phyloP scores from a whole-genome alignment of 2,797 vertebrate genomes.

The Limosa lapponica region DNA sequence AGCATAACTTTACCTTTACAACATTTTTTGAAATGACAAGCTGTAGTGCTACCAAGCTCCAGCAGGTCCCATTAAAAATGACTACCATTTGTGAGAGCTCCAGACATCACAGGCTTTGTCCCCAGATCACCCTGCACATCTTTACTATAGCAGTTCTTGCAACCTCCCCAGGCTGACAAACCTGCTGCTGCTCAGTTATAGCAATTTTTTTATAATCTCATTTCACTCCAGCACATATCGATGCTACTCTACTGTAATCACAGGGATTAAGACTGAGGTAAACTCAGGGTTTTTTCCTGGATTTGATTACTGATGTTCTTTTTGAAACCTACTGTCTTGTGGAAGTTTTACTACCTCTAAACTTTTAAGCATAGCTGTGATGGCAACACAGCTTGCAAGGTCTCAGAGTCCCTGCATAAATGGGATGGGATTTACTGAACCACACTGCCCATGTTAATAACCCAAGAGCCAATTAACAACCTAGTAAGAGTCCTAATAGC shows the following conservation, averaged over 20 bases:
- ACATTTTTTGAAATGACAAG: background rate
- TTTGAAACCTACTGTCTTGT: background rate
- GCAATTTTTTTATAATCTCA: background rate
- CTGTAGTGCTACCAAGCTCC: background rate
- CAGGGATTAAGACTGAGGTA: background rate
- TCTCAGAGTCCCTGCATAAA: background rate
- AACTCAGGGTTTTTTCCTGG: background rate
- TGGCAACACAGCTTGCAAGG: background rate
- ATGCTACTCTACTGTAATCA: background rate
- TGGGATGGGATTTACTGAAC: background rate
- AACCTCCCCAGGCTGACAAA: background rate
- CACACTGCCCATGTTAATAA: background rate
- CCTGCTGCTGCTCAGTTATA: background rate
- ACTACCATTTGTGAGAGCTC: background rate
- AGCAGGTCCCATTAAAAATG: background rate
- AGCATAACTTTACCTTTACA: background rate
- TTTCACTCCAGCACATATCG: background rate
- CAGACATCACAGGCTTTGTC: background rate
- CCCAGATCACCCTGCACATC: background rate
- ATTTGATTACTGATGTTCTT: background rate
- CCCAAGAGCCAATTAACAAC: background rate
- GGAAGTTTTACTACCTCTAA: background rate
- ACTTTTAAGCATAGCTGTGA: background rate
- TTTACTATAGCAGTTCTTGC: background rate
- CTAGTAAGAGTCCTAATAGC: background rate